Percentiles rank a stretch among this genome's conserved stretches.
Conservation (phyloP, 53 echinoderm and acorn worm species). For the Temnopleurus reevesii region DNA sequence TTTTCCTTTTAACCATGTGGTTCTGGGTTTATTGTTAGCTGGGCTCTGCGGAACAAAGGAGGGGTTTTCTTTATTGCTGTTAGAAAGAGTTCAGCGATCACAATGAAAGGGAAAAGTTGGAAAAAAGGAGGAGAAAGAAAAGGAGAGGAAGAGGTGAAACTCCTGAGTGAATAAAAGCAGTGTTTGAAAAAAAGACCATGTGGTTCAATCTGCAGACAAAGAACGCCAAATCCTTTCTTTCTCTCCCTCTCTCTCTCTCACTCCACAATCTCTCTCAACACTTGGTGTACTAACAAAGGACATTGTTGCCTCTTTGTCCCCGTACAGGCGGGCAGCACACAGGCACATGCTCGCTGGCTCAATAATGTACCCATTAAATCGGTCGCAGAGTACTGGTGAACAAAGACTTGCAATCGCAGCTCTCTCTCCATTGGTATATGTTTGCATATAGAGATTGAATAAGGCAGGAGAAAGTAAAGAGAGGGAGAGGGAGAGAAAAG, state of each 20-base stretch:
- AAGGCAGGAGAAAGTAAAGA: background rate
- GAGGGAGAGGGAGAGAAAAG: background rate
- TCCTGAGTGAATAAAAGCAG: background rate
- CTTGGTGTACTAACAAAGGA: background rate
- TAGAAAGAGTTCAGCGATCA: background rate
- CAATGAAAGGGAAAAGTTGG: background rate
- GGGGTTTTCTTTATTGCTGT: background rate
- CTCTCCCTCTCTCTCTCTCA: background rate
- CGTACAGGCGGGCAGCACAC: background rate
- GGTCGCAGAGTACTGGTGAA: background rate
- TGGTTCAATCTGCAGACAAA: constrained; percentile 3
- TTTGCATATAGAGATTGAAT: background rate
- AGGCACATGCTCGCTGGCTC: background rate
- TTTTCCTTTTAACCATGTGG: background rate
- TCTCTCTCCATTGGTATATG: background rate
- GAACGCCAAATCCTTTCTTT: constrained; percentile 39
- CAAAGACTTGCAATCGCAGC: background rate
- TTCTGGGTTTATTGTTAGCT: background rate
- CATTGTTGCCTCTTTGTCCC: background rate
- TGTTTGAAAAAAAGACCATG: constrained; percentile 5
- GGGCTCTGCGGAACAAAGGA: background rate
- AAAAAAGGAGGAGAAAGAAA: constrained; percentile 12
- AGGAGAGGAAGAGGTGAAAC: background rate
- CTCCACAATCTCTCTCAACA: background rate
- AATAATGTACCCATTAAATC: constrained; percentile 23